Evolutionary conservation across 2,113 vertebrate species (phyloP).

Genomic region (Shinisaurus crocodilurus): DNA sequence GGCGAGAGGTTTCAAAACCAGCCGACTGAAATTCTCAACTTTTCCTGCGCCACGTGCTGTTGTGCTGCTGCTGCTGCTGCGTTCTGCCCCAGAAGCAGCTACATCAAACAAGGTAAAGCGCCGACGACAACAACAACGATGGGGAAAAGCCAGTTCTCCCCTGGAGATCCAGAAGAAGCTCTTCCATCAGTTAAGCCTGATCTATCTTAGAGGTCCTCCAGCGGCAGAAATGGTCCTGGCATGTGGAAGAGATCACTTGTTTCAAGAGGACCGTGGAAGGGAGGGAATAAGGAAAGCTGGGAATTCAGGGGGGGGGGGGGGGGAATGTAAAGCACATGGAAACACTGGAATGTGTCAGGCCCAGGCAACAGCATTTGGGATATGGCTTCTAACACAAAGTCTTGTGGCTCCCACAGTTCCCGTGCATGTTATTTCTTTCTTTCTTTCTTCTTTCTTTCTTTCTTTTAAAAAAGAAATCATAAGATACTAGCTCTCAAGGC

Average conservation of each 20-base stretch:
- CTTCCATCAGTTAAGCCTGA: background rate
- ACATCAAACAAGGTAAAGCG: background rate
- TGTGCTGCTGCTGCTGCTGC: background rate
- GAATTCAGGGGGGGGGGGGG: background rate
- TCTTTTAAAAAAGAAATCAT: background rate
- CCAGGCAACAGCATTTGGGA: background rate
- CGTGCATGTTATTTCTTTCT: background rate
- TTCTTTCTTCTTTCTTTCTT: too few relatives aligned
- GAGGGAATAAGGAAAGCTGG: background rate
- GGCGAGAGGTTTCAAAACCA: constrained; percentile 45
- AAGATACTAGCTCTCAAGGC: background rate
- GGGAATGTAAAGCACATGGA: background rate
- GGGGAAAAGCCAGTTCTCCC: too few relatives aligned
- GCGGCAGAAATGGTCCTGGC: background rate
- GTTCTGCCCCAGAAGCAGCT: background rate
- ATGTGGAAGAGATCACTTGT: background rate
- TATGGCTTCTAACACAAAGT: background rate
- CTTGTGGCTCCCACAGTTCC: background rate
- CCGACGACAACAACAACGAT: background rate
- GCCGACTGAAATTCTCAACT: background rate
- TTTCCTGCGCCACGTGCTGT: background rate
- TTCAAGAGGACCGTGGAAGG: background rate
- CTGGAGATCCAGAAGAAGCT: background rate
- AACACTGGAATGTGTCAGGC: background rate
- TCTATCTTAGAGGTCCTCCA: background rate